These are phyloP conservation scores for Hydropsyche tenuis DNA, from an alignment of 1,140 invertebrate species.

Conservation along the genomic window DNA sequence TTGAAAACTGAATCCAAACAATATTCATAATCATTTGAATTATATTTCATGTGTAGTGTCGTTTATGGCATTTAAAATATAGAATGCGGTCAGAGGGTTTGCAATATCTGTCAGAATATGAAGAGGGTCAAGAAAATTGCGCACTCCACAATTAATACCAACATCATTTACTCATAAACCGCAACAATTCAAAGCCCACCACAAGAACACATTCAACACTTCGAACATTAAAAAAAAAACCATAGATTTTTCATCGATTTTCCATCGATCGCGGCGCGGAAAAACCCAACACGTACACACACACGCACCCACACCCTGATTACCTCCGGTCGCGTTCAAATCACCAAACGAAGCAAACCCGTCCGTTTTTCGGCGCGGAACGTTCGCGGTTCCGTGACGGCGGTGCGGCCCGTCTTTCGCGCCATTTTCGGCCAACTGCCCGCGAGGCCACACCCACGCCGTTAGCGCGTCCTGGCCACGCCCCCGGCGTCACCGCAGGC, in stretches of 20 bases:
- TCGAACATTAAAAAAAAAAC: not conserved
- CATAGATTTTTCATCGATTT: not conserved
- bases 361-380: no score
- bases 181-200: not conserved
- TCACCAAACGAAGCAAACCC: no score
- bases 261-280: not conserved
- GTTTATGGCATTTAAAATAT: not conserved
- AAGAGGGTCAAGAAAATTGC: conserved; percentile 6
- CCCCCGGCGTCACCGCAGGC: not conserved
- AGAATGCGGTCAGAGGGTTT: not conserved
- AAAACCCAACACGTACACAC: no score
- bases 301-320: no score
- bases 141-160: not conserved
- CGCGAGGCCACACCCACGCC: not conserved
- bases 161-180: not conserved
- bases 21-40: no score
- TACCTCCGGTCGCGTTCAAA: no score
- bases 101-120: conserved; percentile 7
- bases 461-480: not conserved
- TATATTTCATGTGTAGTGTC: not conserved
- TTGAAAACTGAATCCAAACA: no score
- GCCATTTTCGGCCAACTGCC: conserved; percentile 16
- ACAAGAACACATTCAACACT: not conserved
- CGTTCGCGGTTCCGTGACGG: not conserved
- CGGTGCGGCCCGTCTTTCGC: not conserved